phyloP scores from a whole-genome alignment of 2,113 vertebrate genomes.

The Arvicanthis niloticus region DNA sequence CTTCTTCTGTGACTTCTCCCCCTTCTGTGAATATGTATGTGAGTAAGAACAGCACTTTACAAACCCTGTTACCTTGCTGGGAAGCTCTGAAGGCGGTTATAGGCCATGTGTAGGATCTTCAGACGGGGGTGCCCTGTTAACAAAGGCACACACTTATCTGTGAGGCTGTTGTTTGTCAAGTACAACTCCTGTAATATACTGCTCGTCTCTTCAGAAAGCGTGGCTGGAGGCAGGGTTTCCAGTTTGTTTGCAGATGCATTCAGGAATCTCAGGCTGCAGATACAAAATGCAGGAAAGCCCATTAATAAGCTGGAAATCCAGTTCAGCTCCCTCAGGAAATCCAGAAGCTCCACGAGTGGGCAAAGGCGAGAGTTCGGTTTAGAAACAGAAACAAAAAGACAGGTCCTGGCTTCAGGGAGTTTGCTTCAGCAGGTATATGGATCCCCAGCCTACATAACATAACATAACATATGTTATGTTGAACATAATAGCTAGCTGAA shows the following conservation, averaged over 20 bases:
- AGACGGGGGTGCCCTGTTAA: constrained; percentile 95
- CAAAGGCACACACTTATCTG: constrained; percentile 96
- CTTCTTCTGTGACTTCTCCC: neutral
- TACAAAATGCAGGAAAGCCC: constrained; percentile 54
- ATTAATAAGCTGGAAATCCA: neutral
- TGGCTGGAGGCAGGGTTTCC: constrained; percentile 95
- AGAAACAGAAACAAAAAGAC: neutral
- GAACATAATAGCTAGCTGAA: neutral
- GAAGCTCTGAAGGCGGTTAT: constrained; percentile 97
- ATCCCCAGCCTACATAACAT: neutral
- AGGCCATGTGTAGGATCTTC: constrained; percentile 97
- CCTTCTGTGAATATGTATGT: neutral
- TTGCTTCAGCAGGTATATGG: neutral
- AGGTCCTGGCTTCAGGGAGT: neutral
- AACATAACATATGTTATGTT: too few relatives aligned
- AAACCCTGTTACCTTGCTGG: constrained; percentile 92
- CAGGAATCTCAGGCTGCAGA: constrained; percentile 93
- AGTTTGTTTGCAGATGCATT: constrained; percentile 98
- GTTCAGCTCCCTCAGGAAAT: neutral
- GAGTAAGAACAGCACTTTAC: neutral
- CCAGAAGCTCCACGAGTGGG: neutral
- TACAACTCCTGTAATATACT: constrained; percentile 98
- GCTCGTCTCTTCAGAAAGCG: constrained; percentile 94
- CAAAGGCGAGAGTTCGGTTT: neutral
- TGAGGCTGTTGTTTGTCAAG: constrained; percentile 97